phyloP scores from a whole-genome alignment of 2,113 vertebrate genomes.

The Coregonus clupeaformis region DNA sequence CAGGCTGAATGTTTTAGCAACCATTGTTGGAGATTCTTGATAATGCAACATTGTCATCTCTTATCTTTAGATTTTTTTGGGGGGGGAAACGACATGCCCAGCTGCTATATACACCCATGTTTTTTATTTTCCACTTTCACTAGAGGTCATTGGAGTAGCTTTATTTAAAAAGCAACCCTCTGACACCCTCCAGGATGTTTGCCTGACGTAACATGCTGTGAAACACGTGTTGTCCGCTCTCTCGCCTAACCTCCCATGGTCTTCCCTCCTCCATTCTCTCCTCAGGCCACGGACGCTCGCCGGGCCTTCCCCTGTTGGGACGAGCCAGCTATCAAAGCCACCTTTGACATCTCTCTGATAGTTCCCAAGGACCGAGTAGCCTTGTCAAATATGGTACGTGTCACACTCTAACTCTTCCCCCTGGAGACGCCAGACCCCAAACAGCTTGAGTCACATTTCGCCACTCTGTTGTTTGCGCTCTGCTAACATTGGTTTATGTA shows the following conservation, averaged over 20 bases:
- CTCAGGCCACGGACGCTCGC: constrained; percentile 94
- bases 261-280: not conserved
- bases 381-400: constrained; percentile 97
- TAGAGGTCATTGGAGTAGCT: too few relatives aligned
- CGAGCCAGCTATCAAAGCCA: constrained; percentile 97
- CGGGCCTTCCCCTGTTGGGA: constrained; percentile 99
- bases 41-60: too few relatives aligned
- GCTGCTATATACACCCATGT: too few relatives aligned
- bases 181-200: too few relatives aligned
- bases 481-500: constrained; percentile 1
- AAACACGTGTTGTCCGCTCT: too few relatives aligned
- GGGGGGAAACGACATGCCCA: too few relatives aligned
- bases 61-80: too few relatives aligned
- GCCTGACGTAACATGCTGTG: too few relatives aligned
- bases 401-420: constrained; percentile 10
- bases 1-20: too few relatives aligned
- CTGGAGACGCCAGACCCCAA: constrained; percentile 14
- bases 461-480: not conserved
- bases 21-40: too few relatives aligned
- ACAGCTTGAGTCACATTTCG: constrained; percentile 32
- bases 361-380: constrained; percentile 97
- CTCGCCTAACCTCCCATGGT: not conserved
- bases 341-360: constrained; percentile 94
- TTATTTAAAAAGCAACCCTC: too few relatives aligned
- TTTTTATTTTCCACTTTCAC: too few relatives aligned